phyloP scores from a whole-genome alignment of 2,113 vertebrate genomes.

The Ursus arctos region DNA sequence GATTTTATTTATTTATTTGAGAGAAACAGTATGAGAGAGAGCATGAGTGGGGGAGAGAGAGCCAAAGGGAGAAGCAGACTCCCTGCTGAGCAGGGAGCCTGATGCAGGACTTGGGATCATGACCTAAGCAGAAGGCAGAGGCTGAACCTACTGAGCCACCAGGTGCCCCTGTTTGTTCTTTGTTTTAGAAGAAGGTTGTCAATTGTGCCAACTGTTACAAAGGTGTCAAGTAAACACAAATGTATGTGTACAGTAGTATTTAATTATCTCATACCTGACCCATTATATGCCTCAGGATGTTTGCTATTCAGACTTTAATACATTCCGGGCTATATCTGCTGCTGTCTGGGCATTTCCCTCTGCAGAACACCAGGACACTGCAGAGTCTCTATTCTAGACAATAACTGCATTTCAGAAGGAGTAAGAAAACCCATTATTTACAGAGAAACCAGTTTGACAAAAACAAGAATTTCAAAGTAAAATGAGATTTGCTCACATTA shows the following conservation, averaged over 20 bases:
- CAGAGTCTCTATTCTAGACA: not conserved
- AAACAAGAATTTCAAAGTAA: conserved; percentile 60
- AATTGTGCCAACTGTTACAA: not conserved
- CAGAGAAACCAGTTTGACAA: conserved; percentile 14
- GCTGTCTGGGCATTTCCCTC: not conserved
- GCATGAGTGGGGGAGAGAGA: too few relatives aligned
- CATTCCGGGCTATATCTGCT: not conserved
- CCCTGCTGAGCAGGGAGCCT: too few relatives aligned
- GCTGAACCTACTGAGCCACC: too few relatives aligned
- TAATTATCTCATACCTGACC: not conserved
- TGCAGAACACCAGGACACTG: not conserved
- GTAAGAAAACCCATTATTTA: not conserved
- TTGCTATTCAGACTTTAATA: not conserved
- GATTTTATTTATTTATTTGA: not conserved
- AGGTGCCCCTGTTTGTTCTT: not conserved
- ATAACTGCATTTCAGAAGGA: not conserved
- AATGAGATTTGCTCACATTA: conserved; percentile 44
- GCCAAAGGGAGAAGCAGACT: too few relatives aligned
- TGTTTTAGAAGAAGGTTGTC: not conserved
- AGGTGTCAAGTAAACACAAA: not conserved
- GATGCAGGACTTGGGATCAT: too few relatives aligned
- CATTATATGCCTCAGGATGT: not conserved
- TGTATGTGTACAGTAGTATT: not conserved
- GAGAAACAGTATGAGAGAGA: too few relatives aligned
- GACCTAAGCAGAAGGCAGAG: too few relatives aligned